These are phyloP conservation scores for Elmis aenea DNA, from an alignment of 2,888 invertebrate genomes.

Conservation along the genomic window DNA sequence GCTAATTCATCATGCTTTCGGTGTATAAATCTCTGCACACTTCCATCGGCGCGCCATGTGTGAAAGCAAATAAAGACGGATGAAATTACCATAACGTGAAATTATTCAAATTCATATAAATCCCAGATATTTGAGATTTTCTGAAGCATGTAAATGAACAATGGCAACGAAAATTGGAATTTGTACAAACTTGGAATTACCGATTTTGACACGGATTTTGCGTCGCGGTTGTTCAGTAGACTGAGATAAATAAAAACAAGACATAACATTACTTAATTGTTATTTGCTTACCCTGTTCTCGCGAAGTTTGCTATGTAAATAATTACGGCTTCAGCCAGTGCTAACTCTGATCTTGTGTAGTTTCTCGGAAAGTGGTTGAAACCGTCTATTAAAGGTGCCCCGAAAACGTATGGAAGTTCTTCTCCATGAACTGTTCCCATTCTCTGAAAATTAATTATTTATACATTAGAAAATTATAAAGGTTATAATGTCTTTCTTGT, in stretches of 20 bases:
- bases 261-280: too few species aligned
- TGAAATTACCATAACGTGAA: slow-evolving; percentile 36
- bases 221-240: too few species aligned
- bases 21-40: too few species aligned
- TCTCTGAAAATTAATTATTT: too few species aligned
- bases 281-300: slow-evolving; percentile 72
- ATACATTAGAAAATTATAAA: too few species aligned
- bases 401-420: slow-evolving; percentile 86
- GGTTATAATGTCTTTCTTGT: too few species aligned
- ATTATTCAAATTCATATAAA: slow-evolving; percentile 37
- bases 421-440: slow-evolving; percentile 92
- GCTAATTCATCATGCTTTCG: too few species aligned
- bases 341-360: slow-evolving; percentile 82
- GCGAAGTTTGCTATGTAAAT: slow-evolving; percentile 86
- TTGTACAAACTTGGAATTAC: slow-evolving; percentile 30
- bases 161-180: slow-evolving; percentile 36
- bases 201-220: too few species aligned
- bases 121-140: slow-evolving; percentile 26
- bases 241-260: too few species aligned
- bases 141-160: slow-evolving; percentile 33
- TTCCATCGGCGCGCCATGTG: too few species aligned
- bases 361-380: slow-evolving; percentile 80
- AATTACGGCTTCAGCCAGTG: slow-evolving; percentile 82
- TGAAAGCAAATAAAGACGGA: too few species aligned
- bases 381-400: slow-evolving; percentile 82